Base-by-base conservation (phyloP, 2,797 vertebrate genomes). In the Lutjanus campechanus region DNA sequence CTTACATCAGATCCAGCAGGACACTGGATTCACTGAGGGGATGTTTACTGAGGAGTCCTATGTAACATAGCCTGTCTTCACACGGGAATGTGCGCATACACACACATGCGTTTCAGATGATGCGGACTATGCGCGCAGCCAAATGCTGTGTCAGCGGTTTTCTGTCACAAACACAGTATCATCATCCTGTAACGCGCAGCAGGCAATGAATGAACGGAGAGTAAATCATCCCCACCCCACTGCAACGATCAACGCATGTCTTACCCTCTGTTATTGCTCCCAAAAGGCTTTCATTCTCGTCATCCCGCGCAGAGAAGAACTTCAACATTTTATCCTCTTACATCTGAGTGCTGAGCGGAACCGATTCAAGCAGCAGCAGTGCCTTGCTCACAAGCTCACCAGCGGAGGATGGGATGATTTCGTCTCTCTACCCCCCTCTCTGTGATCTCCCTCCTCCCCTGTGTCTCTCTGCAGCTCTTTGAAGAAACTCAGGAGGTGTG, bases 281-380 rank as follows among this genome's bases (percentile, higher is more conserved):
- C 40, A 95, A 41, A 16, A 95, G 93, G 85, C 94, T 94, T 77
- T 95, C 93, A 5, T 94, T 94, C 86, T 95, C 93, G 49, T 95
- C 93, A 82, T 95, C 93, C 91, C 93, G 91, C 76, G 91, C 66
- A 10, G 92, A 88, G 90, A 95, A 95, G 92, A 95, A 95, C 93
- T 95, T 95, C 40, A 95, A 88, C 94, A 95, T 95, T 72, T 85
- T 94, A 61, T 85, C 80, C 84, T 1, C 65, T 83, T 65, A 88
- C 90, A 92, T 88, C 63, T 22, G 86, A 73, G 76, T 17, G 81
- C 70, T 13, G 75, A 76, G 69, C 56, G 65, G 50, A 36, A 58
- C 17, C 61, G 77, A 66, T 49, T 56, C 50, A 9, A 83, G 90
- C 89, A 56, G 87, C 91, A 69, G 87, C 91, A 69, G 78, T 44